These are phyloP conservation scores for Picathartes gymnocephalus DNA, from an alignment of 2,113 vertebrate species.

Conservation along the genomic window DNA sequence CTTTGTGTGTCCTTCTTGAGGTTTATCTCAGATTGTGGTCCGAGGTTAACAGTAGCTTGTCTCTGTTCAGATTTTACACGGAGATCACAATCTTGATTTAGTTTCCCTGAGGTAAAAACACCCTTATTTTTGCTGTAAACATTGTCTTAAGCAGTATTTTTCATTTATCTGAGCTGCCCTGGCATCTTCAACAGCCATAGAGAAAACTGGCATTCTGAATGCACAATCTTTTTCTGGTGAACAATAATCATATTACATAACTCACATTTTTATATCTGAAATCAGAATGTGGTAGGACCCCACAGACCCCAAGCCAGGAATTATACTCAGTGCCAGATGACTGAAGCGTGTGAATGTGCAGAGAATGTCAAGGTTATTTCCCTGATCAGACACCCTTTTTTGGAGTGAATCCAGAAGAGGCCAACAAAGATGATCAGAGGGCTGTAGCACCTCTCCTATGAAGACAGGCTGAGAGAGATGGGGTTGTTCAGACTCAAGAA, in stretches of 20 bases:
- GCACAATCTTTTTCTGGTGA: background rate
- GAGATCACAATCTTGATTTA: conserved; percentile 32
- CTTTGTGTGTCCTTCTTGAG: background rate
- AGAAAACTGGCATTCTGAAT: background rate
- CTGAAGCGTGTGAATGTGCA: background rate
- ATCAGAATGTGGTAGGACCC: background rate
- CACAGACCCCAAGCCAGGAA: background rate
- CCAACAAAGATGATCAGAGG: background rate
- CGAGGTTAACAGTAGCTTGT: background rate
- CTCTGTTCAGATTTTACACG: background rate
- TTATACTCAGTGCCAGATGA: background rate
- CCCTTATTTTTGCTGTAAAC: background rate
- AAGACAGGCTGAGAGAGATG: background rate
- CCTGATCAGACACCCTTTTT: background rate
- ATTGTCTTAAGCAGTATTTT: background rate
- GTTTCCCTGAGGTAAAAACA: background rate
- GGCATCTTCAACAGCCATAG: background rate
- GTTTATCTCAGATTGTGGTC: conserved; percentile 6
- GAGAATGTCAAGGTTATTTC: background rate
- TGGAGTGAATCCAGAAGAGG: background rate
- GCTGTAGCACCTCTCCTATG: background rate
- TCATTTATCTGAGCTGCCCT: background rate
- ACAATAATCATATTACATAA: background rate
- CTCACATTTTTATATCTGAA: background rate
- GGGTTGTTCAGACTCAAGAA: background rate